Conservation (phyloP, 2,888 invertebrate genomes). For the Idaea biselata region DNA sequence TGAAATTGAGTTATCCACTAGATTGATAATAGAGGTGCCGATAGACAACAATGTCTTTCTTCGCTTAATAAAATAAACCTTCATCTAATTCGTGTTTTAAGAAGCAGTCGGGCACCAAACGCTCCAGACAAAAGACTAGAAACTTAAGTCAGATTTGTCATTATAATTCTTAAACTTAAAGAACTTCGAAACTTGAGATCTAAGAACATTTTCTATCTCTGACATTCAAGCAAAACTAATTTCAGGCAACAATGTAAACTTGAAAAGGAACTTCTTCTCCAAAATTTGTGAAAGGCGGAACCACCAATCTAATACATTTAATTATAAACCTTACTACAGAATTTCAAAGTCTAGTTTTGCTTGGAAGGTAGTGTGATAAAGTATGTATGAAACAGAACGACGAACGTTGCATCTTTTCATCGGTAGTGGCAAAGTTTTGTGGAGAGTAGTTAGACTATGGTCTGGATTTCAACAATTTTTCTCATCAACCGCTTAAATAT, state of each 20-base stretch:
- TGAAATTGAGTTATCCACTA: too few species aligned
- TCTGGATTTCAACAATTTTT: conserved; percentile 35
- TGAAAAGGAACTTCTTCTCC: conserved; percentile 42
- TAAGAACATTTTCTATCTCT: conserved; percentile 46
- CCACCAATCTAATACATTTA: conserved; percentile 9
- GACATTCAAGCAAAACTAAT: conserved; percentile 65
- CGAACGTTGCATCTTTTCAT: conserved; percentile 58
- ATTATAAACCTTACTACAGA: conserved; percentile 32
- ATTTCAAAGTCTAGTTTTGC: conserved; percentile 30
- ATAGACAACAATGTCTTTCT: too few species aligned
- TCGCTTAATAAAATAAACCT: too few species aligned
- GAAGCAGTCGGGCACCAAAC: neutral
- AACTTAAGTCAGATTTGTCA: conserved; percentile 22
- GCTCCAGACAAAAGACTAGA: conserved; percentile 8
- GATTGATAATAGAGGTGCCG: too few species aligned
- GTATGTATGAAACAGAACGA: conserved; percentile 26
- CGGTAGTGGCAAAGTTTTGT: conserved; percentile 49
- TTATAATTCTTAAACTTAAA: conserved; percentile 18
- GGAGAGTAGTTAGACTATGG: conserved; percentile 34
- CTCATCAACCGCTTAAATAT: conserved; percentile 42
- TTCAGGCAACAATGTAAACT: conserved; percentile 60
- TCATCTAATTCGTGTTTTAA: neutral
- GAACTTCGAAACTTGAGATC: conserved; percentile 25
- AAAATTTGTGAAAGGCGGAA: conserved; percentile 20
- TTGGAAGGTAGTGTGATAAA: conserved; percentile 18